Percentiles rank a stretch among this genome's conserved stretches.
phyloP scores from a whole-genome alignment of 2,888 invertebrate species.

The Sussaba pulchella region DNA sequence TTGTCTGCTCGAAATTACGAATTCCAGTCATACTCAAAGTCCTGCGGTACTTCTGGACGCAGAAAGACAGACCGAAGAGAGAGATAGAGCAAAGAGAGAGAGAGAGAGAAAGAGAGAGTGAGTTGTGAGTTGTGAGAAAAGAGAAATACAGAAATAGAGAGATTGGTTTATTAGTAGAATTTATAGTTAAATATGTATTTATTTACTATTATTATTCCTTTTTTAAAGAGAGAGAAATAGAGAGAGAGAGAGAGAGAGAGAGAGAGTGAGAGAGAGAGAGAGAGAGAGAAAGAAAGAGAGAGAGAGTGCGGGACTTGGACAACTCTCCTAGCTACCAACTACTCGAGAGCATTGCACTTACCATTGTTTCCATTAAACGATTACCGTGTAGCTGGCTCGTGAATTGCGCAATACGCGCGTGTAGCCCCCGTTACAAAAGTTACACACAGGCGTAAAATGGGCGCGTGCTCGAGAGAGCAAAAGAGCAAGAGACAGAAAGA shows the following conservation, averaged over 20 bases:
- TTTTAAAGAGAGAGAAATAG: too few species aligned
- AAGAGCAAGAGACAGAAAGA: too few species aligned
- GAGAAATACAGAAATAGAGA: too few species aligned
- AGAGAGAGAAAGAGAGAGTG: too few species aligned
- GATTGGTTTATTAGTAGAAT: too few species aligned
- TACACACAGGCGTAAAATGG: conserved; percentile 51
- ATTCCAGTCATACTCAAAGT: conserved; percentile 70
- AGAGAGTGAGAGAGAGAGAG: too few species aligned
- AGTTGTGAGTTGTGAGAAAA: too few species aligned
- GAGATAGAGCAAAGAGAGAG: too few species aligned
- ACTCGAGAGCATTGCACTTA: conserved; percentile 70
- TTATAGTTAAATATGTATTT: too few species aligned
- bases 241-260: conserved; percentile 11
- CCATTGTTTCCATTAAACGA: conserved; percentile 75
- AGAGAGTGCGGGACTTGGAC: conserved; percentile 4
- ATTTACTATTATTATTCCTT: too few species aligned
- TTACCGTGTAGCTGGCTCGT: conserved; percentile 65
- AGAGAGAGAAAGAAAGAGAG: conserved; percentile 6
- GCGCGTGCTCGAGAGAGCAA: conserved; percentile 21
- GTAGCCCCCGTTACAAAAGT: conserved; percentile 49
- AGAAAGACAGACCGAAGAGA: conserved; percentile 1
- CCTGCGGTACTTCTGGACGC: conserved; percentile 45
- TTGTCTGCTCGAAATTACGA: conserved; percentile 61
- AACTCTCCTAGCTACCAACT: conserved; percentile 15
- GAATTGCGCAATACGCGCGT: conserved; percentile 55